Evolutionary conservation across 1,140 invertebrate genomes (phyloP), one percentile per base, ranked within the genome.

Genomic region (Lasioglossum albipes): DNA sequence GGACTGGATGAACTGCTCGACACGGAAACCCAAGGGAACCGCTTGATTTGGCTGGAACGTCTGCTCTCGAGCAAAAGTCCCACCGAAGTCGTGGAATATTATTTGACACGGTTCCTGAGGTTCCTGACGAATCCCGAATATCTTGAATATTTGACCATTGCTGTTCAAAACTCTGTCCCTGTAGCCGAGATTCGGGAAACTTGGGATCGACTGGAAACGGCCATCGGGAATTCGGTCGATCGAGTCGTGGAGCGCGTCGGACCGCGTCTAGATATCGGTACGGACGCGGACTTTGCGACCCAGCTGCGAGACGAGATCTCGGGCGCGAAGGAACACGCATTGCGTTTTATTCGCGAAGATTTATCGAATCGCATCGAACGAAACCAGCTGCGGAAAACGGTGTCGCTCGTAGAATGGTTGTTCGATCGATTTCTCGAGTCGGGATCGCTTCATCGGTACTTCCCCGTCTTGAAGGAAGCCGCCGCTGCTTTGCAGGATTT

Each of bases 301-400:
- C 5, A 22, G 13, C 16, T 61, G 1, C 18, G 6, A 6, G 7
- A 52, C 0, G n/a, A 7, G 22, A 6, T 64, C 1, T 2, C 22
- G 0, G 2, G 0, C 3, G 22, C 10, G 0, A 0, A 6, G 2
- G 10, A 52, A 20, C 7, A 4, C 0, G 10, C 42, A 9, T 27
- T 64, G n/a, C 42, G 12, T 6, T 54, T 64, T 0, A 9, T 78
- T 7, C 3, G 18, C 12, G 22, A 7, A 20, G 22, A n/a, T 3
- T 6, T 27, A 16, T 22, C 49, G n/a, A 18, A 27, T 12, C 12
- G 7, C 13, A 1, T 54, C 31, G 31, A 54, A 3, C 45, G 36
- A 18, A 16, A 10, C 6, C 4, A 6, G 5, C 5, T 62, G 0
- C 16, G 2, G 1, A 12, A 62, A 2, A 6, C 7, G 10, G 1